Evolutionary conservation across 37 sponge, comb jelly and placozoan genomes (phyloP).

Genomic region (Geodia barretti): DNA sequence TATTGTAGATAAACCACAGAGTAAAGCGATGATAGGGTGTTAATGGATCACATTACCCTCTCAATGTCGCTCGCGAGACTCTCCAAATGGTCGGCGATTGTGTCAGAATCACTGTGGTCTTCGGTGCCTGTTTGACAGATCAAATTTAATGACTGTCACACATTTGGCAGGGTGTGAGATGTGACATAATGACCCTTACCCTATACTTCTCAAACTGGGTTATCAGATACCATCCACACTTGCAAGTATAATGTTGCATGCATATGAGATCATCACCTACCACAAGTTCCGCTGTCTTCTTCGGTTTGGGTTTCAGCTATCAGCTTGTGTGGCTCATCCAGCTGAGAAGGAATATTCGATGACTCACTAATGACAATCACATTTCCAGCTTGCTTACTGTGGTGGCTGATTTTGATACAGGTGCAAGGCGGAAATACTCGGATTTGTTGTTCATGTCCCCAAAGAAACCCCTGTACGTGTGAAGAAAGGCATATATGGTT

Average conservation of each 20-base stretch:
- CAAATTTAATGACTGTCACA: too few species aligned
- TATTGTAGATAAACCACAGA: not conserved
- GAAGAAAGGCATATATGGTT: not conserved
- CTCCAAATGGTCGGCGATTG: not conserved
- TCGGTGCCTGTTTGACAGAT: not conserved
- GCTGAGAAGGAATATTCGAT: constrained; percentile 8
- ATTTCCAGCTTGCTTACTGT: not conserved
- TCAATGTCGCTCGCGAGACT: not conserved
- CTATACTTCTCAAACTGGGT: too few species aligned
- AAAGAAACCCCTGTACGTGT: constrained; percentile 58
- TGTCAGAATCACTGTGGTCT: not conserved
- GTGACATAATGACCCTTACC: too few species aligned
- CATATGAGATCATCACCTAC: constrained; percentile 16
- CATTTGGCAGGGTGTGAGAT: too few species aligned
- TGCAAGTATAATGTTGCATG: not conserved
- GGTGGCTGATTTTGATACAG: constrained; percentile 19
- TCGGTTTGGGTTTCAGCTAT: constrained; percentile 16
- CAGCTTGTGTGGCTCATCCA: constrained; percentile 43
- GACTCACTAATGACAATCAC: not conserved
- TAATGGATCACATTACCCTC: not conserved
- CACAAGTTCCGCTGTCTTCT: constrained; percentile 37
- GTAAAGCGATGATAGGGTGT: not conserved
- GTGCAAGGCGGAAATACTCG: constrained; percentile 59
- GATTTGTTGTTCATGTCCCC: constrained; percentile 33
- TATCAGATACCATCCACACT: too few species aligned